These are phyloP conservation scores for Apomyelois bistriatella DNA, from an alignment of 2,888 invertebrate genomes.

Conservation along the genomic window DNA sequence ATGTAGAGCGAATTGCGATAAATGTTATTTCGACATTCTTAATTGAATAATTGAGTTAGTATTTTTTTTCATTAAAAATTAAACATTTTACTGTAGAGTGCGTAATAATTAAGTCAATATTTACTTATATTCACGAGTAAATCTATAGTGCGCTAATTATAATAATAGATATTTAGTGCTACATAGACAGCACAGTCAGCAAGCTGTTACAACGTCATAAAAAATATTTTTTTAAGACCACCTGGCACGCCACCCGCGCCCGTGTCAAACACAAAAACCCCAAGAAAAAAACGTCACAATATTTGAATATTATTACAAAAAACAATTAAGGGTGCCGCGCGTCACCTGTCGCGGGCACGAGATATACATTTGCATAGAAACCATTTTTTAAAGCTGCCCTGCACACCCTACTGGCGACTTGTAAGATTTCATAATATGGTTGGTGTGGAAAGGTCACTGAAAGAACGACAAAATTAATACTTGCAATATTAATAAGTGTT, in stretches of 20 bases:
- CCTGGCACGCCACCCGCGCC: conserved; percentile 75
- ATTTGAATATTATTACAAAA: conserved; percentile 79
- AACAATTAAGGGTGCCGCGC: conserved; percentile 77
- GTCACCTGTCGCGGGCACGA: conserved; percentile 77
- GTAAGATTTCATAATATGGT: conserved; percentile 13
- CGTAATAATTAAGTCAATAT: too few relatives aligned
- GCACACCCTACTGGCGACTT: conserved; percentile 18
- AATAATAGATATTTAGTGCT: neutral
- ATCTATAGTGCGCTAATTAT: too few relatives aligned
- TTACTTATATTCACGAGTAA: too few relatives aligned
- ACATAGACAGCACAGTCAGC: conserved; percentile 32
- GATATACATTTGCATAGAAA: conserved; percentile 76
- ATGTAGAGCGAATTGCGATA: too few relatives aligned
- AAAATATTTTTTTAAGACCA: conserved; percentile 65
- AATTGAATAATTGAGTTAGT: too few relatives aligned
- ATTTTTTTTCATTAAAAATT: too few relatives aligned
- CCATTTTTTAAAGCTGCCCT: conserved; percentile 50
- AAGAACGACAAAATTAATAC: too few relatives aligned
- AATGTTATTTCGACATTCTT: too few relatives aligned
- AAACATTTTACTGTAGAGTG: too few relatives aligned
- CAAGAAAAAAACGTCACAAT: conserved; percentile 71
- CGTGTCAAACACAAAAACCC: conserved; percentile 56
- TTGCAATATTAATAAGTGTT: too few relatives aligned
- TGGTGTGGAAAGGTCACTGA: too few relatives aligned
- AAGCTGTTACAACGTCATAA: conserved; percentile 64